phyloP scores from a whole-genome alignment of 2,113 vertebrate species.

The Callaeas wilsoni region DNA sequence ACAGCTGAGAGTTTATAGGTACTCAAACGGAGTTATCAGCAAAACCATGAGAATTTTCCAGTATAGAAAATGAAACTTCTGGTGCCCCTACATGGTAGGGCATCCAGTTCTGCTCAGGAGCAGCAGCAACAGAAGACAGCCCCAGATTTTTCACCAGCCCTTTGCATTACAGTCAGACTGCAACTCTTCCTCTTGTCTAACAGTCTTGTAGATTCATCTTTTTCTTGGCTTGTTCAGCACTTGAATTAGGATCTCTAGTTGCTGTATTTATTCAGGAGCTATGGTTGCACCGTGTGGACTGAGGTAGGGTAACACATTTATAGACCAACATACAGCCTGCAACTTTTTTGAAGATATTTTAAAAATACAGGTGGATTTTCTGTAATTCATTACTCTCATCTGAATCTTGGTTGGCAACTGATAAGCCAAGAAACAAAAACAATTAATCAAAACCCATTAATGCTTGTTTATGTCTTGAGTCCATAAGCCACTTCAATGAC shows the following conservation, averaged over 20 bases:
- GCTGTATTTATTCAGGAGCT: neutral
- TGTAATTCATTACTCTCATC: neutral
- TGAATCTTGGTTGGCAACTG: neutral
- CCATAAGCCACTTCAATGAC: neutral
- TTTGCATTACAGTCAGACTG: neutral
- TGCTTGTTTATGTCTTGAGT: neutral
- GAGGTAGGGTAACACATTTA: neutral
- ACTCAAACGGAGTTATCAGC: neutral
- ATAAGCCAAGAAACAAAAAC: neutral
- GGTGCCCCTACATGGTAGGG: neutral
- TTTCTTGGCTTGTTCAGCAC: neutral
- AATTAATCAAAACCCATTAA: neutral
- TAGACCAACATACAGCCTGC: rapidly evolving
- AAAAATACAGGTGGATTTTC: neutral
- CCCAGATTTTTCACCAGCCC: neutral
- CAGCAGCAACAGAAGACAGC: neutral
- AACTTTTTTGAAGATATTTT: rapidly evolving
- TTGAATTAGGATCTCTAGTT: neutral
- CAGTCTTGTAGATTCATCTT: neutral
- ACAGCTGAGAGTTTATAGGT: neutral
- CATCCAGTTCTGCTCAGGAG: neutral
- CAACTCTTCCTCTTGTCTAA: neutral
- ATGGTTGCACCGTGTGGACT: neutral
- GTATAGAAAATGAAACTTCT: neutral
- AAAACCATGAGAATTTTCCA: neutral